These are phyloP conservation scores for Nephotettix cincticeps DNA, from an alignment of 1,140 invertebrate genomes.

Conservation along the genomic window DNA sequence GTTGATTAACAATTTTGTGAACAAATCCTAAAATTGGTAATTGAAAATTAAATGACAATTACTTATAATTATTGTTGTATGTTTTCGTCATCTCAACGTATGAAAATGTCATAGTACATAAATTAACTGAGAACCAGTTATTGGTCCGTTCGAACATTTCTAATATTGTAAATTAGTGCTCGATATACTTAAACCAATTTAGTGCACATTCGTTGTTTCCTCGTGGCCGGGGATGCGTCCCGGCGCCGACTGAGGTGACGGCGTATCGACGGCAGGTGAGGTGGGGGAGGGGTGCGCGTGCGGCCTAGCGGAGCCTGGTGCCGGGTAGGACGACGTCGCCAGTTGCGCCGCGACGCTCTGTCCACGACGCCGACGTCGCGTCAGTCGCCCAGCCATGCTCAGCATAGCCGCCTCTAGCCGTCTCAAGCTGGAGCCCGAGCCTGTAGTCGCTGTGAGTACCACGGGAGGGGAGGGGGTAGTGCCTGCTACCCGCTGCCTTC, in stretches of 20 bases:
- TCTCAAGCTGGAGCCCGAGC: slow-evolving; percentile 26
- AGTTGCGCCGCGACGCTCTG: slow-evolving; percentile 4
- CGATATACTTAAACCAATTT: no score
- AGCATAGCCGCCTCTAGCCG: slow-evolving; percentile 25
- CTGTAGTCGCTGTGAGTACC: slow-evolving; percentile 27
- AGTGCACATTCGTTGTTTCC: no score
- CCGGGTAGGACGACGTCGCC: background rate
- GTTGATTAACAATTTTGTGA: no score
- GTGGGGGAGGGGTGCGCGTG: slow-evolving; percentile 28
- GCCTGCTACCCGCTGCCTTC: background rate
- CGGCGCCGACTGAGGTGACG: slow-evolving; percentile 34
- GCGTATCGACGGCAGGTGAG: slow-evolving; percentile 36
- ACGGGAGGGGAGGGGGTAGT: background rate
- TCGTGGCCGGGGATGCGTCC: background rate
- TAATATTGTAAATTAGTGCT: no score
- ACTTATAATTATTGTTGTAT: no score
- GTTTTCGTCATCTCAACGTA: no score
- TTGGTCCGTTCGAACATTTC: no score
- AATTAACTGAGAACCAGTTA: no score
- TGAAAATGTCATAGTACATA: no score
- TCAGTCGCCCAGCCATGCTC: slow-evolving; percentile 7
- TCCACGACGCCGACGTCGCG: background rate
- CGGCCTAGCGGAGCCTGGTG: background rate
- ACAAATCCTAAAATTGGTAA: no score
- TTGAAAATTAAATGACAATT: no score